Percentiles rank a stretch among this genome's conserved stretches.
phyloP scores from a whole-genome alignment of 1,140 invertebrate species.

The Oncopodura yosiiana region DNA sequence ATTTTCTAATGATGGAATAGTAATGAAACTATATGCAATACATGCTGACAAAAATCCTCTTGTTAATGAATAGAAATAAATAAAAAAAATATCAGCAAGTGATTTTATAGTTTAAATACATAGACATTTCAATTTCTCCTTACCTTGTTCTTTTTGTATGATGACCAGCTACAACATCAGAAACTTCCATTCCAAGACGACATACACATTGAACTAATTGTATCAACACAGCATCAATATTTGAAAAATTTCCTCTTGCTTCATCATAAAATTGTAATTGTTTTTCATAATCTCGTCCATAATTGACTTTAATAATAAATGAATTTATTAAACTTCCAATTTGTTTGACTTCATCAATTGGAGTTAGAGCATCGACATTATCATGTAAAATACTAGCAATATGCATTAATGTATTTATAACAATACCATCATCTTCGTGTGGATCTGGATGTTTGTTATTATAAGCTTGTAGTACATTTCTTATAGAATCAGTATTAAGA shows the following conservation, averaged over 20 bases:
- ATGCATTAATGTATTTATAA: constrained; percentile 76
- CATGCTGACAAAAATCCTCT: constrained; percentile 82
- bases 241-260: constrained; percentile 73
- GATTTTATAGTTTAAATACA: too few species aligned
- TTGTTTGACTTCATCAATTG: constrained; percentile 82
- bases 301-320: constrained; percentile 67
- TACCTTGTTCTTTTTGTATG: constrained; percentile 74
- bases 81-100: too few species aligned
- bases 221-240: constrained; percentile 74
- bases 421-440: constrained; percentile 70
- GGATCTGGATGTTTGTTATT: constrained; percentile 48
- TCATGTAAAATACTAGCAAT: constrained; percentile 81
- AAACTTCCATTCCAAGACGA: constrained; percentile 60
- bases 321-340: constrained; percentile 72
- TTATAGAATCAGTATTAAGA: constrained; percentile 66
- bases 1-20: constrained; percentile 80
- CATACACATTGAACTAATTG: constrained; percentile 80
- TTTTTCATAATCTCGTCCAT: constrained; percentile 75
- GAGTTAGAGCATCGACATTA: constrained; percentile 81
- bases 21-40: constrained; percentile 88
- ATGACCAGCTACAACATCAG: constrained; percentile 60
- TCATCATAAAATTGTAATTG: constrained; percentile 90
- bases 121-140: too few species aligned
- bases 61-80: too few species aligned
- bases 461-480: constrained; percentile 64